phyloP scores from a whole-genome alignment of 2,797 vertebrate genomes.

The Pteronotus mesoamericanus region DNA sequence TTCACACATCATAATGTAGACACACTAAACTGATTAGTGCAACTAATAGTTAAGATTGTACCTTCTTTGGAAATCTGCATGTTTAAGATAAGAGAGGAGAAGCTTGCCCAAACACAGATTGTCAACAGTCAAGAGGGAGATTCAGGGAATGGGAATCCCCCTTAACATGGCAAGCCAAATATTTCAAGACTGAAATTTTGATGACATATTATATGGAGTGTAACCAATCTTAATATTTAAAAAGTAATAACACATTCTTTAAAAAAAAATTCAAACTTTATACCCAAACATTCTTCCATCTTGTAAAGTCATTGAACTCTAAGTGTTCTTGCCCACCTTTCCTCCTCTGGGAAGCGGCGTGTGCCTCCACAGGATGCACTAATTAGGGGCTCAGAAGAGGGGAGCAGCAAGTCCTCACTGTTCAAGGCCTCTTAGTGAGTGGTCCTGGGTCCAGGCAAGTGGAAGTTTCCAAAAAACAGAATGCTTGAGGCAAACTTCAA shows the following conservation, averaged over 20 bases:
- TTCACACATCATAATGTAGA: background rate
- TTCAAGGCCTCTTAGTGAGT: background rate
- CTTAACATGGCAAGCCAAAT: background rate
- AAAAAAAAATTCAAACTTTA: background rate
- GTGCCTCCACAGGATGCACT: background rate
- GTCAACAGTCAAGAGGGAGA: background rate
- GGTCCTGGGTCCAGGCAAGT: background rate
- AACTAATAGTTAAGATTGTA: background rate
- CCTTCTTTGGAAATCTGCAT: background rate
- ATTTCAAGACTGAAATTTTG: constrained; percentile 2
- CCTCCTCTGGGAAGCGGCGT: background rate
- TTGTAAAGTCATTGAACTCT: background rate
- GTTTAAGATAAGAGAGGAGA: background rate
- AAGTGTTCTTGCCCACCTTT: background rate
- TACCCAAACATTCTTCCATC: background rate
- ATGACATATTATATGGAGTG: background rate
- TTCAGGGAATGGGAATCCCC: background rate
- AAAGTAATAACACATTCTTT: background rate
- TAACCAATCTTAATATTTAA: background rate
- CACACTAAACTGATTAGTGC: background rate
- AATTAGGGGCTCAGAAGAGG: background rate
- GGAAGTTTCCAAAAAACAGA: background rate
- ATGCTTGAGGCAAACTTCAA: background rate
- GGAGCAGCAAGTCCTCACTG: background rate
- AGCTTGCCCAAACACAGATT: background rate